Conservation (phyloP, 2,797 vertebrate genomes). For the Pantherophis alleghaniensis region DNA sequence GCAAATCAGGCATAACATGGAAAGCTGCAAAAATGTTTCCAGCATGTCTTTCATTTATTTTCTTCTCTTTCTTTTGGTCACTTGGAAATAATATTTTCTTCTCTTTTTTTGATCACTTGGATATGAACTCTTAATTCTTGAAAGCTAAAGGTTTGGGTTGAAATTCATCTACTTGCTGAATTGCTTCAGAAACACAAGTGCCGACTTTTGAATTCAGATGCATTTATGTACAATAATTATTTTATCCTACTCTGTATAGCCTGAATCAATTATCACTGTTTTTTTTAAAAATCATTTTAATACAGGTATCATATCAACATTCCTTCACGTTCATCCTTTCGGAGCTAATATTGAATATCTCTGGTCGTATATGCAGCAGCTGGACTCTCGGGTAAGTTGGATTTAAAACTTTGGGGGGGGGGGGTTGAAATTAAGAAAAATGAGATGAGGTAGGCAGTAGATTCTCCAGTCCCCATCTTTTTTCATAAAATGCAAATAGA, state of each 20-base stretch:
- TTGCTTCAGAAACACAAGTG: conserved; percentile 40
- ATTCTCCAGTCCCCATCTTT: neutral
- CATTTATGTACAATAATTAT: conserved; percentile 18
- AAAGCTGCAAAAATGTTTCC: conserved; percentile 67
- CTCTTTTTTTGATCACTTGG: conserved; percentile 63
- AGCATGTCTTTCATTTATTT: conserved; percentile 56
- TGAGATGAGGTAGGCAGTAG: neutral
- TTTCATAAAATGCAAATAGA: neutral
- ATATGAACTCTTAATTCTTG: conserved; percentile 56
- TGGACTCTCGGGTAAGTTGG: conserved; percentile 88
- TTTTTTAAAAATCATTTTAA: conserved; percentile 42
- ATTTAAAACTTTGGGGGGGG: neutral
- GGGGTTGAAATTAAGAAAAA: conserved; percentile 23
- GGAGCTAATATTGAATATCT: conserved; percentile 97
- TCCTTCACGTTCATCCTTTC: conserved; percentile 96
- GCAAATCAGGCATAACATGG: conserved; percentile 76
- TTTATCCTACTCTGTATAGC: conserved; percentile 14
- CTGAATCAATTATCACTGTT: conserved; percentile 29
- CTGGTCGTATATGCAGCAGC: conserved; percentile 94
- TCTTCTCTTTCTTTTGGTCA: conserved; percentile 61
- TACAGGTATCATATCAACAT: conserved; percentile 92
- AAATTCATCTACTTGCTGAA: conserved; percentile 43
- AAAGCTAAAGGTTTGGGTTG: conserved; percentile 50
- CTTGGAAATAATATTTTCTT: conserved; percentile 55
- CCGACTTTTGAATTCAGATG: conserved; percentile 17